Conservation (phyloP, 2,797 vertebrate genomes). For the Euthynnus affinis region DNA sequence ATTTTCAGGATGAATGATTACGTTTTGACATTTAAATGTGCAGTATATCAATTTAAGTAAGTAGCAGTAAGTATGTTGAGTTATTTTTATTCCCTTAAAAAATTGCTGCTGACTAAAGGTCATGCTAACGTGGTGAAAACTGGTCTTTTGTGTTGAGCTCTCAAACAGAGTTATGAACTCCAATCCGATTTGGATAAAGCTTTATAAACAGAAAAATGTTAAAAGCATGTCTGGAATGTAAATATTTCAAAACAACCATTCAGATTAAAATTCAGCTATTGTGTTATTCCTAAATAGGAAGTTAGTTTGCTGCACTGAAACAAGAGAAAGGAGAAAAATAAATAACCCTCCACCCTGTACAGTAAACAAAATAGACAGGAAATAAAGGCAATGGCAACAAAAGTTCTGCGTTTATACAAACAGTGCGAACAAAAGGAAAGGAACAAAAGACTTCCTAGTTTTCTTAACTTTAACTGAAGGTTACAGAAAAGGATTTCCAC, state of each 20-base stretch:
- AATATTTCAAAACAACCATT: slow-evolving; percentile 56
- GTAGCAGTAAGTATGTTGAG: slow-evolving; percentile 6
- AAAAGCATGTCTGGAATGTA: slow-evolving; percentile 56
- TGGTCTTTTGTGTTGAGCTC: slow-evolving; percentile 38
- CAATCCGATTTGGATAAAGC: slow-evolving; percentile 47
- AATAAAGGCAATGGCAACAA: not conserved
- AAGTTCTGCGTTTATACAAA: slow-evolving; percentile 20
- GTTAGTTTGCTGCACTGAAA: slow-evolving; percentile 19
- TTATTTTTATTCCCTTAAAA: slow-evolving; percentile 47
- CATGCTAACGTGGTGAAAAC: slow-evolving; percentile 29
- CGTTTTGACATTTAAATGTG: slow-evolving; percentile 35
- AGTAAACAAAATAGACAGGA: slow-evolving; percentile 36
- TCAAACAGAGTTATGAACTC: slow-evolving; percentile 34
- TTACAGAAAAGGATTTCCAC: not conserved
- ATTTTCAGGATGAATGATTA: slow-evolving; percentile 49
- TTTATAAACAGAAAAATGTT: slow-evolving; percentile 45
- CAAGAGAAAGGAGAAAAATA: not conserved
- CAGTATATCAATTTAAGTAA: not conserved
- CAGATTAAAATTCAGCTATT: slow-evolving; percentile 33
- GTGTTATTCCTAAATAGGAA: slow-evolving; percentile 29
- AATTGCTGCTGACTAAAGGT: not conserved
- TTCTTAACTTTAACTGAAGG: slow-evolving; percentile 17
- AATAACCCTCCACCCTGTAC: not conserved
- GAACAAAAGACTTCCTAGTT: slow-evolving; percentile 24
- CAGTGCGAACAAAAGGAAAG: not conserved